Conservation (phyloP, 2,797 vertebrate genomes). For the Orestias chungarensis region DNA sequence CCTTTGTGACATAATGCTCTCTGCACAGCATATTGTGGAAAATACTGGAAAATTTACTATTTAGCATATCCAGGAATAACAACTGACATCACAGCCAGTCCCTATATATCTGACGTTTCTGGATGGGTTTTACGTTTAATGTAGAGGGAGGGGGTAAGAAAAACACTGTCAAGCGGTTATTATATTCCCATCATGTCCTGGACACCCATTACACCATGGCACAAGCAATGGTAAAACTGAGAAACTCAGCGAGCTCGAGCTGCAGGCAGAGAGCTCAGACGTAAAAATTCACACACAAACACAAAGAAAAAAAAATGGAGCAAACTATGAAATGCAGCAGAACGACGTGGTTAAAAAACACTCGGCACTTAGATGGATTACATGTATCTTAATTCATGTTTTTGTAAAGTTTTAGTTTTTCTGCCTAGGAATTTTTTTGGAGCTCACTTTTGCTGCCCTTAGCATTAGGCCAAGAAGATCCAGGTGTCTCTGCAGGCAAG, state of each 20-base stretch:
- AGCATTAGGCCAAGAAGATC: slow-evolving; percentile 2
- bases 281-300: slow-evolving; percentile 21
- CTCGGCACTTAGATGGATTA: slow-evolving; percentile 50
- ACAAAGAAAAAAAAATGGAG: slow-evolving; percentile 22
- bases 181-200: slow-evolving; percentile 79
- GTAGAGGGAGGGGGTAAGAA: slow-evolving; percentile 72
- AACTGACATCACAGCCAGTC: slow-evolving; percentile 82
- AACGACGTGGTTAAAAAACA: slow-evolving; percentile 55
- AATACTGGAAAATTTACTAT: slow-evolving; percentile 81
- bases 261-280: slow-evolving; percentile 43
- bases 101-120: slow-evolving; percentile 77
- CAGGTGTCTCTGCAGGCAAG: slow-evolving; percentile 19
- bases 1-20: slow-evolving; percentile 84
- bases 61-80: slow-evolving; percentile 83
- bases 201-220: slow-evolving; percentile 77
- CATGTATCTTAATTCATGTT: slow-evolving; percentile 43
- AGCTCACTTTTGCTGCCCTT: slow-evolving; percentile 26
- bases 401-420: slow-evolving; percentile 44
- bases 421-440: slow-evolving; percentile 28
- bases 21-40: slow-evolving; percentile 78
- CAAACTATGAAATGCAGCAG: slow-evolving; percentile 48
- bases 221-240: slow-evolving; percentile 69
- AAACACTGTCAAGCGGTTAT: slow-evolving; percentile 78
- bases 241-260: slow-evolving; percentile 46
- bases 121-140: slow-evolving; percentile 69